Evolutionary conservation across 2,113 vertebrate species (phyloP).

Genomic region (Micronycteris hirsuta): DNA sequence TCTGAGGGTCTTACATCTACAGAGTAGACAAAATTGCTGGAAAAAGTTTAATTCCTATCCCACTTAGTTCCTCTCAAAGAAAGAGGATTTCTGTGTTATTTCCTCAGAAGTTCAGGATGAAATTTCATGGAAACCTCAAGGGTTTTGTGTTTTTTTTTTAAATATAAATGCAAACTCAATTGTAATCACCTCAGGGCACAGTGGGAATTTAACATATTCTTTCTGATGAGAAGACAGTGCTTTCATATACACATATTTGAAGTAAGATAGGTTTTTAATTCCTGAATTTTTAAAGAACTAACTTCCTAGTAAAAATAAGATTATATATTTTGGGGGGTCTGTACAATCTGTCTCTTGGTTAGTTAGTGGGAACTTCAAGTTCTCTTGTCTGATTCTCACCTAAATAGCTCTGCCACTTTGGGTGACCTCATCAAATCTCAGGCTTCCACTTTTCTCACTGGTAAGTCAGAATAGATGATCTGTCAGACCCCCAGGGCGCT

Average conservation of each 20-base stretch:
- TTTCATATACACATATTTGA: background rate
- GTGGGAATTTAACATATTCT: background rate
- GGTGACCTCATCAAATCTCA: background rate
- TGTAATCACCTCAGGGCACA: background rate
- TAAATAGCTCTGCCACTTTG: too few relatives aligned
- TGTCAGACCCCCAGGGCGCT: fast-evolving
- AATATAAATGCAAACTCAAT: background rate
- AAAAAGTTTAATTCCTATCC: background rate
- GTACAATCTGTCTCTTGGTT: background rate
- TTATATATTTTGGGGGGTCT: background rate
- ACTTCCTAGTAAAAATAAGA: background rate
- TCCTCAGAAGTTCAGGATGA: background rate
- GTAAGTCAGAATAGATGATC: background rate
- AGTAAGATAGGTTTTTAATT: background rate
- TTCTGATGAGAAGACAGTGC: background rate
- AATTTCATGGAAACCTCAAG: background rate
- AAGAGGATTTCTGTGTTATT: background rate
- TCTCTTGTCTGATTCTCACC: background rate
- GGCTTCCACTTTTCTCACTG: background rate
- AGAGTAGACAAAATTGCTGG: background rate
- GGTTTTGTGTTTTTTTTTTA: background rate
- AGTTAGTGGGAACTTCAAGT: background rate
- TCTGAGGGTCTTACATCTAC: background rate
- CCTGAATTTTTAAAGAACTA: background rate
- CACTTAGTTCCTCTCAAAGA: background rate